Conservation (phyloP, 2,888 invertebrate genomes). For the Eledone cirrhosa region DNA sequence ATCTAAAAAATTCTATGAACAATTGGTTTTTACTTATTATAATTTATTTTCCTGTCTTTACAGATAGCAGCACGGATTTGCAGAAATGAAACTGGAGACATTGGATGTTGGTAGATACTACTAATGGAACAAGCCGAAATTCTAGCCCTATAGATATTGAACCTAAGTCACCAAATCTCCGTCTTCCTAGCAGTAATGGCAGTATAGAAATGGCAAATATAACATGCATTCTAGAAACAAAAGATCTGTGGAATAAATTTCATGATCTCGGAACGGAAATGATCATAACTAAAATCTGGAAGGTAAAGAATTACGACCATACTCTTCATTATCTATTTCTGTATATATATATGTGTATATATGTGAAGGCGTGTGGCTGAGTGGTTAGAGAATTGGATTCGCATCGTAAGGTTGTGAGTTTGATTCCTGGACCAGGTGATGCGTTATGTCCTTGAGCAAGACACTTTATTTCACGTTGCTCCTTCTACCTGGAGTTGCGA, state of each 20-base stretch:
- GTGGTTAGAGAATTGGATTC: too few species aligned
- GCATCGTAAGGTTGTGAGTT: too few species aligned
- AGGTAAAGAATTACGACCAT: too few species aligned
- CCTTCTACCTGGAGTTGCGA: too few species aligned
- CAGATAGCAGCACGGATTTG: background rate
- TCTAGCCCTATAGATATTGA: slow-evolving; percentile 14
- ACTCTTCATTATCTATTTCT: too few species aligned
- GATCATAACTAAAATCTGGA: background rate
- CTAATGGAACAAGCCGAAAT: slow-evolving; percentile 5
- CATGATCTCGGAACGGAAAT: slow-evolving; percentile 11
- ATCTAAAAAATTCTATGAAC: background rate
- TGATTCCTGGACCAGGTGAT: too few species aligned
- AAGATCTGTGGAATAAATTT: slow-evolving; percentile 16
- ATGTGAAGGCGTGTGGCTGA: too few species aligned
- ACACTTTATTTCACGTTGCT: too few species aligned
- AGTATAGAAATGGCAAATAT: slow-evolving; percentile 20
- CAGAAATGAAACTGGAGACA: too few species aligned
- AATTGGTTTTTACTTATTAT: background rate
- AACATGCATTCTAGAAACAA: slow-evolving; percentile 5
- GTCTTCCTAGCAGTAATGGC: slow-evolving; percentile 7
- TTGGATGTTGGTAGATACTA: too few species aligned
- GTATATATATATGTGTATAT: too few species aligned
- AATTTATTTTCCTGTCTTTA: background rate
- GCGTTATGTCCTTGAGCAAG: too few species aligned
- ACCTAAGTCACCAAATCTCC: background rate